These are phyloP conservation scores for Melieria crassipennis DNA, from an alignment of 2,888 invertebrate genomes.

Conservation along the genomic window DNA sequence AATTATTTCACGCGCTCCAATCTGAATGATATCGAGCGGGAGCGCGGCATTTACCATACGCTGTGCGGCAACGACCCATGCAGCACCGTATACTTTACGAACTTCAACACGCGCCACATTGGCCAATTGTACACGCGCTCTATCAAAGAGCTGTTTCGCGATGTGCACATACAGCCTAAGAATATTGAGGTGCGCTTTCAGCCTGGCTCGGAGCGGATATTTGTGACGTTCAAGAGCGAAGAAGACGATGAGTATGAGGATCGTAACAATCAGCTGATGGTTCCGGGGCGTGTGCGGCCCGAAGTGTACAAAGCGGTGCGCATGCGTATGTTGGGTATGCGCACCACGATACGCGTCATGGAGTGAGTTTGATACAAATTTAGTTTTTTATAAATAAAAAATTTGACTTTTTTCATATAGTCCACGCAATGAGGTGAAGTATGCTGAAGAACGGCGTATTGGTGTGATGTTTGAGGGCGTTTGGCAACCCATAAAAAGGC, in stretches of 20 bases:
- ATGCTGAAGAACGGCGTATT: constrained; percentile 62
- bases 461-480: constrained; percentile 54
- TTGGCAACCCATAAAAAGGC: constrained; percentile 52
- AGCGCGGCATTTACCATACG: constrained; percentile 73
- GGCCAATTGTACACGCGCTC: constrained; percentile 74
- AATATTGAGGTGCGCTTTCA: constrained; percentile 65
- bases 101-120: constrained; percentile 74
- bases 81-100: constrained; percentile 76
- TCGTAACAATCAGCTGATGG: constrained; percentile 54
- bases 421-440: constrained; percentile 66
- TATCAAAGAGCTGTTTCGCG: constrained; percentile 71
- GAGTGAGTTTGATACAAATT: constrained; percentile 52
- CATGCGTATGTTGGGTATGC: constrained; percentile 69
- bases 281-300: constrained; percentile 72
- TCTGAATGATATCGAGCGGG: constrained; percentile 70
- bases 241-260: constrained; percentile 47
- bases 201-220: constrained; percentile 71
- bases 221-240: constrained; percentile 72
- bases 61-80: constrained; percentile 81
- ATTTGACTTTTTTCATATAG: constrained; percentile 56
- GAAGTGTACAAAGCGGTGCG: constrained; percentile 82
- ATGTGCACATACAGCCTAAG: constrained; percentile 63
- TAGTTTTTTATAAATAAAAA: too few relatives aligned
- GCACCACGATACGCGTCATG: constrained; percentile 54
- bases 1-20: constrained; percentile 79